Conservation (phyloP, 2,888 invertebrate genomes). For the Cantharis nigra region DNA sequence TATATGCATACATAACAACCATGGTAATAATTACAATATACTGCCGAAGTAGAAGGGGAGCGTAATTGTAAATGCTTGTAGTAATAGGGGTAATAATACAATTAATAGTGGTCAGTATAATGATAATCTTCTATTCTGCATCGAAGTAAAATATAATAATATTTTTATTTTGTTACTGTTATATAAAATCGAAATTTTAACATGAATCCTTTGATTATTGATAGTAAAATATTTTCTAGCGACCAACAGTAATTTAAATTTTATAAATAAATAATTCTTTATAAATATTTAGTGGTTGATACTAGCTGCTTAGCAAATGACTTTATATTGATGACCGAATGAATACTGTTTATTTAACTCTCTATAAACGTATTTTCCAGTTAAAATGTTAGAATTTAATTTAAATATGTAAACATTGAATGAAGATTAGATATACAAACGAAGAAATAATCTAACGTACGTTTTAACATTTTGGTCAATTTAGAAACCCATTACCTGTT, state of each 20-base stretch:
- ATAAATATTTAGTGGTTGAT: background rate
- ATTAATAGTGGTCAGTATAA: background rate
- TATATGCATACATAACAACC: background rate
- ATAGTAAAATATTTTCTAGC: background rate
- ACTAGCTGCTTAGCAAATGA: background rate
- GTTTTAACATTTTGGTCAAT: slow-evolving; percentile 37
- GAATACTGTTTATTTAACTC: background rate
- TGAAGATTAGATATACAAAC: slow-evolving; percentile 6
- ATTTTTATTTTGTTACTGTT: too few species aligned
- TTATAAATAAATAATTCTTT: background rate
- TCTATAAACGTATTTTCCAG: background rate
- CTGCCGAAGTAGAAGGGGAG: background rate
- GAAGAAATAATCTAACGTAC: slow-evolving; percentile 2
- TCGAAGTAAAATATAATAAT: background rate
- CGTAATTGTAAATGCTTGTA: background rate
- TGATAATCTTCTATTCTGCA: background rate
- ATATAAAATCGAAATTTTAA: too few species aligned
- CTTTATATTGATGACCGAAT: background rate
- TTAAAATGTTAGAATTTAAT: slow-evolving; percentile 11
- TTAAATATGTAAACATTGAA: slow-evolving; percentile 17
- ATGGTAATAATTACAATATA: background rate
- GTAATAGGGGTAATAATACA: background rate
- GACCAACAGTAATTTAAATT: background rate
- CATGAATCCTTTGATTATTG: background rate
- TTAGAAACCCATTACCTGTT: slow-evolving; percentile 50